A percentile compares a stretch with the other conserved stretches of the same genome.
Evolutionary conservation across 2,888 invertebrate species (phyloP).

Genomic region (Eremobia ochroleuca): DNA sequence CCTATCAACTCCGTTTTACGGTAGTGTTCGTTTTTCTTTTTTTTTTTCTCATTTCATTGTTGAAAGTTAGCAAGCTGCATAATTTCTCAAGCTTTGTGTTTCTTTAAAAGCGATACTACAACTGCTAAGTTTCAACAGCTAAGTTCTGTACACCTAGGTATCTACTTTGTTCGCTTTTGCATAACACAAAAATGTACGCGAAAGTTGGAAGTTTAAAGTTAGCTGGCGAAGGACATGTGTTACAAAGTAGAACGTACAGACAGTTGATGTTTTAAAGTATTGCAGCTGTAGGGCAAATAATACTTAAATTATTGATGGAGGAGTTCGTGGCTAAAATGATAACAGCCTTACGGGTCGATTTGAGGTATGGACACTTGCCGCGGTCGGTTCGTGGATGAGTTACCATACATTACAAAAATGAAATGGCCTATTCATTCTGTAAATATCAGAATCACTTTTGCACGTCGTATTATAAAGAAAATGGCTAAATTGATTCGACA

Average conservation of each 20-base stretch:
- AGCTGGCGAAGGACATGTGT: slow-evolving; percentile 15
- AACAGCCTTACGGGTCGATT: no score
- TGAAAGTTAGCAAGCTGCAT: slow-evolving; percentile 38
- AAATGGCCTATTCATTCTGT: no score
- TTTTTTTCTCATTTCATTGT: slow-evolving; percentile 8
- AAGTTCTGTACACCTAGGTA: slow-evolving; percentile 18
- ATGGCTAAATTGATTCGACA: no score
- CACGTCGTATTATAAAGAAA: no score
- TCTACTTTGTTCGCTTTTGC: slow-evolving; percentile 41
- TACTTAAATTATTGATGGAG: neutral
- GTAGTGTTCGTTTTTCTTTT: no score
- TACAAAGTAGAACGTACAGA: no score
- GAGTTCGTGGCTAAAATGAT: no score
- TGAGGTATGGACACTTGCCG: no score
- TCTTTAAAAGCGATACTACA: slow-evolving; percentile 45
- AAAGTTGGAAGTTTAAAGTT: slow-evolving; percentile 35
- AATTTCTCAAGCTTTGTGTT: slow-evolving; percentile 31
- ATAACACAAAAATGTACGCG: slow-evolving; percentile 34
- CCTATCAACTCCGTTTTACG: no score
- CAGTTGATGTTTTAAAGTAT: neutral
- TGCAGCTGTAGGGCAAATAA: neutral
- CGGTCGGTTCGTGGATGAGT: no score
- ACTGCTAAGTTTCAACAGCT: slow-evolving; percentile 9
- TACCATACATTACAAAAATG: no score
- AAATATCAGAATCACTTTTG: no score